Conservation (phyloP, 2,797 vertebrate genomes). For the Acrossocheilus wenchowensis region DNA sequence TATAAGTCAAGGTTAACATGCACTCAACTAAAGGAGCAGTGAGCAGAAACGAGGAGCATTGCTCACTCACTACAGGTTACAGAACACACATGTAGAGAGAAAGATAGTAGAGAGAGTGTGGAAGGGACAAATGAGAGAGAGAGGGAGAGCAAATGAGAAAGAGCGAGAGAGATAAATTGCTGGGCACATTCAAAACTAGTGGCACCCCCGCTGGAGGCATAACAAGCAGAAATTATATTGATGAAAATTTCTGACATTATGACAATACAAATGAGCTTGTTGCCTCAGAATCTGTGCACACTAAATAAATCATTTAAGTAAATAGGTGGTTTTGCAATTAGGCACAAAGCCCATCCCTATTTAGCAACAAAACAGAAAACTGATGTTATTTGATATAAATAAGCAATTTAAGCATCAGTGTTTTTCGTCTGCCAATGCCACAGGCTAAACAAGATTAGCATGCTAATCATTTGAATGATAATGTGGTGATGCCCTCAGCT, state of each 20-base stretch:
- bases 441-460: constrained; percentile 82
- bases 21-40: not conserved
- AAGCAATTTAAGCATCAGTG: constrained; percentile 82
- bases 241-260: constrained; percentile 45
- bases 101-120: constrained; percentile 3
- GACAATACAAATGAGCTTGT: constrained; percentile 58
- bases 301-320: constrained; percentile 61
- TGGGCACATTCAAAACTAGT: constrained; percentile 33
- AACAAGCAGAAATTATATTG: constrained; percentile 42
- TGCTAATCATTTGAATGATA: constrained; percentile 86
- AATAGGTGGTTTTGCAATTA: constrained; percentile 78
- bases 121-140: not conserved
- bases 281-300: constrained; percentile 66
- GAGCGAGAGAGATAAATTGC: not conserved
- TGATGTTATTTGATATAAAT: constrained; percentile 82
- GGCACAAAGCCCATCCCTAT: constrained; percentile 69
- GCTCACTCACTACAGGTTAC: not conserved
- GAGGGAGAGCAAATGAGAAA: not conserved
- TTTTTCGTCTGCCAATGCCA: constrained; percentile 76
- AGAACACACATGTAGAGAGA: not conserved
- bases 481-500: constrained; percentile 81
- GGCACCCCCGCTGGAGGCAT: constrained; percentile 27
- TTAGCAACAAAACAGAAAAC: constrained; percentile 73
- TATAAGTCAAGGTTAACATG: not conserved
- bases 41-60: not conserved